Base-by-base conservation (phyloP, 2,113 vertebrate species). In the Nyctereutes procyonoides region DNA sequence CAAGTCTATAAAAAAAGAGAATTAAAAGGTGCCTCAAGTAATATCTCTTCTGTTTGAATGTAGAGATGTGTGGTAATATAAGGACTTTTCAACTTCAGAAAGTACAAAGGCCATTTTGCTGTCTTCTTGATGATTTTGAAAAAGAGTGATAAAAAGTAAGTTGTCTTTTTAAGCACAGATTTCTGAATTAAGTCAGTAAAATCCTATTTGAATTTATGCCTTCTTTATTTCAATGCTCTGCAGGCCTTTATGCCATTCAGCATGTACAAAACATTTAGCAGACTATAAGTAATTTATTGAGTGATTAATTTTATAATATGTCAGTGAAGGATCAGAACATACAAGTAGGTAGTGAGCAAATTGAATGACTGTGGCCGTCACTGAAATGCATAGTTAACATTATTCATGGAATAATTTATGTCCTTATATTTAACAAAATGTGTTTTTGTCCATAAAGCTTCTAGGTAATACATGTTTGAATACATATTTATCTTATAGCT, bases 221-320 rank as follows among this genome's bases (percentile, higher is more conserved):
- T 93, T 93, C n/a, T 77, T 76, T 60, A 56, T 28, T 19, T 86
- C 26, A 79, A 15, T 79, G 20, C 2, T 65, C 48, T 77, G 19
- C 2, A 60, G 26, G 32, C 8, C 22, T 51, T 58, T 88, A 84
- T 32, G 43, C 30, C 51, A 79, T 79, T 87, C 63, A 51, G 12
- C 38, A 60, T 35, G 53, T 81, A 30, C 30, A 71, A 88, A 56
- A 28, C 24, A 69, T 79, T 56, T 77, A 86, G 20, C 19, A 55
- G 24, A 67, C 55, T 77, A 20, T 67, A 80, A 85, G 82, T 38
- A 86, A 38, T 79, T 93, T 67, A 93, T n/a, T n/a, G n/a, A 87
- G 22, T 19, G 20, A 86, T 22, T 74, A 24, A n/a, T 76, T 79
- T 30, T 65, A n/a, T 51, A 51, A 60, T 15, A 24, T 62, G 26